Base-by-base conservation (phyloP, 1,140 invertebrate genomes). In the Thaumetopoea pityocampa region DNA sequence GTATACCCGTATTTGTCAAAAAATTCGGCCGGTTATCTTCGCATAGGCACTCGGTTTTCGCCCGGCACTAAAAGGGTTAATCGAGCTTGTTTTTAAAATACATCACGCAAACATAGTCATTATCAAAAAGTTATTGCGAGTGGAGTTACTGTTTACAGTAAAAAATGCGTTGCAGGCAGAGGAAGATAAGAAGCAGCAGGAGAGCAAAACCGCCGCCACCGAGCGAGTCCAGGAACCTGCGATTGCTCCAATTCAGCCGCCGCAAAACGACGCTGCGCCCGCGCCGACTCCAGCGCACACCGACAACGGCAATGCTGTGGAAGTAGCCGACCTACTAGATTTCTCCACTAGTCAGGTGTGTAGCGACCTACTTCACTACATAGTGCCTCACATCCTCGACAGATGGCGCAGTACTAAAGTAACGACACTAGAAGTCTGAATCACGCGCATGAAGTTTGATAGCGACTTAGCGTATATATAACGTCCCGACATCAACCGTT, bases 181-280 rank as follows among this genome's bases (percentile, higher is more conserved):
- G 43, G 76, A 80, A 57, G 72, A 80, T 7, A 77, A 80, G 41
- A 77, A 77, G 46, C 53, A 64, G 5, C 64, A 76, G 42, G 67
- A 43, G 17, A 33, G 19, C 12, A 7, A 10, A 14, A 18, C 32
- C 17, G 18, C 49, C 10, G 16, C 27, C 3, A 26, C 20, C 15
- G 19, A 8, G 23, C 14, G 4, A 9, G 32, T 5, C 9, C 15
- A 20, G 6, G 20, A 19, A 2, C 19, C 23, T 1, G 17, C 2
- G 14, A n/a, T 19, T 6, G 18, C 7, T 1, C 18, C 10, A 6
- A n/a, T 5, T 15, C 33, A 1, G 14, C 14, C 4, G 9, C 29
- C 9, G 9, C 12, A 7, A 7, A 15, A 17, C 2, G n/a, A n/a
- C n/a, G n/a, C n/a, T n/a, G 30, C n/a, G 8, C 14, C 4, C 8